phyloP scores from a whole-genome alignment of 2,888 invertebrate genomes.

The Leptinotarsa juncta region DNA sequence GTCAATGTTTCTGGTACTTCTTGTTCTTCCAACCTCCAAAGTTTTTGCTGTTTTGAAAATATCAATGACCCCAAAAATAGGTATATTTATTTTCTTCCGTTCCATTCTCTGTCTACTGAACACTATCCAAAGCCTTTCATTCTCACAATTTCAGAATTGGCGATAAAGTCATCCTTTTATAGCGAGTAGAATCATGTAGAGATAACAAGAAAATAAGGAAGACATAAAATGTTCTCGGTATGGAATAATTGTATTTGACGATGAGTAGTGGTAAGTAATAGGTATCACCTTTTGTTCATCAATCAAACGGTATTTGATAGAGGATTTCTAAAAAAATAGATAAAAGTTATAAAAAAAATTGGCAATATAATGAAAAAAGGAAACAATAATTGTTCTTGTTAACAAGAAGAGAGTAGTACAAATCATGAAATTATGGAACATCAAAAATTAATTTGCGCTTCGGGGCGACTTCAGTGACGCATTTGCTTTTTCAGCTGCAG shows the following conservation, averaged over 20 bases:
- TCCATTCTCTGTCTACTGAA: not conserved
- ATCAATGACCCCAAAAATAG: not conserved
- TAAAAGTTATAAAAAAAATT: no score
- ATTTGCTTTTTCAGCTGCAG: no score
- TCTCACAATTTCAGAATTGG: conserved; percentile 1
- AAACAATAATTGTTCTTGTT: no score
- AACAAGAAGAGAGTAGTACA: no score
- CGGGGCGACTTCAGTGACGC: no score
- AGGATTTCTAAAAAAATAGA: not conserved
- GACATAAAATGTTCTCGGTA: conserved; percentile 26
- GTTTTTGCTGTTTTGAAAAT: no score
- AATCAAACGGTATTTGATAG: not conserved
- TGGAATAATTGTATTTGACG: conserved; percentile 25
- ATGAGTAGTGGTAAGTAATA: conserved; percentile 16
- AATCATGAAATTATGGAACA: no score
- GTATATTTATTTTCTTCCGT: not conserved
- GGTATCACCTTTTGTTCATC: not conserved
- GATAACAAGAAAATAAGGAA: conserved; percentile 31
- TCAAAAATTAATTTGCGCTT: no score
- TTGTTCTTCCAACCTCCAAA: no score
- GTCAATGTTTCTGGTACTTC: no score
- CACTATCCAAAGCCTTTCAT: conserved; percentile 22
- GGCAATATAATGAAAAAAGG: no score
- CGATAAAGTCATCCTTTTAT: conserved; percentile 28
- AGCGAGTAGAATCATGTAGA: conserved; percentile 25